Conservation (phyloP, 2,888 invertebrate genomes). For the Mystacides longicornis region DNA sequence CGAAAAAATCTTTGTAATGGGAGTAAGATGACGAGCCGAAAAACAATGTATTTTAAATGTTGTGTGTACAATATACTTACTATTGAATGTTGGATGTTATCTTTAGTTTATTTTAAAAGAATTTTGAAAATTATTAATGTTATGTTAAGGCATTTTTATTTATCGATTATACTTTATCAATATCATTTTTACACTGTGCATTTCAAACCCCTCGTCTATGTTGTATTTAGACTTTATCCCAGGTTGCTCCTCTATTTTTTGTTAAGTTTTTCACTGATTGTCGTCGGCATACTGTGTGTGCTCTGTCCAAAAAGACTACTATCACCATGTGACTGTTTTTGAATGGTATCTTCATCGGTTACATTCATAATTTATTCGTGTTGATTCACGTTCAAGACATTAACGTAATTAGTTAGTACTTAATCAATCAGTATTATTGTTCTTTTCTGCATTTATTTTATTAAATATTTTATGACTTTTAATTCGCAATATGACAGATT, state of each 20-base stretch:
- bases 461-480: too few species aligned
- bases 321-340: too few species aligned
- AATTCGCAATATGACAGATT: too few species aligned
- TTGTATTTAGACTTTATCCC: neutral
- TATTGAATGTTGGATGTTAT: constrained; percentile 1
- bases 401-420: neutral
- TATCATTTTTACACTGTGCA: neutral
- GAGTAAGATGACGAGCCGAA: too few species aligned
- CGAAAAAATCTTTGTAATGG: too few species aligned
- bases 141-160: neutral
- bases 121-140: neutral
- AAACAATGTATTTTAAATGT: too few species aligned
- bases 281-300: neutral
- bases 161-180: neutral
- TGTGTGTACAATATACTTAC: too few species aligned
- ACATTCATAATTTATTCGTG: too few species aligned
- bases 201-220: neutral
- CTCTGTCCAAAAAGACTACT: neutral
- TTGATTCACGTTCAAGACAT: too few species aligned
- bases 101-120: neutral
- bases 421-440: neutral
- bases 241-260: neutral
- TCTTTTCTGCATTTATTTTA: too few species aligned
- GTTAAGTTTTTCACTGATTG: neutral
- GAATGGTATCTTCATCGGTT: too few species aligned